phyloP scores from a whole-genome alignment of 2,113 vertebrate genomes.

The Oncorhynchus gorbuscha region DNA sequence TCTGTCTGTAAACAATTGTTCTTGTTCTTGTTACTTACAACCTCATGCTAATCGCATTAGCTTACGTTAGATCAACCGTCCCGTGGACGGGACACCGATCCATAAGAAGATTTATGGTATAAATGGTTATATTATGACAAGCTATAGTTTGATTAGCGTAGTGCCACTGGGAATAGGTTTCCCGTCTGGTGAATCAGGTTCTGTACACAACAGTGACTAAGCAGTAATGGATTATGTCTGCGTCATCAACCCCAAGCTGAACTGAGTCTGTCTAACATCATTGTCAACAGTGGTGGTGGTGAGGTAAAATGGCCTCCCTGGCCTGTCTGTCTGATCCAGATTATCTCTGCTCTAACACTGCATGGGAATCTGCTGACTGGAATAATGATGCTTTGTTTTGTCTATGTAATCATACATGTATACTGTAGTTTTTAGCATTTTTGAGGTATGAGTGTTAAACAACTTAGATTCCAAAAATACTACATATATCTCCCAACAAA shows the following conservation, averaged over 20 bases:
- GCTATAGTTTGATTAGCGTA: conserved; percentile 15
- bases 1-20: no score
- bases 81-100: no score
- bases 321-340: neutral
- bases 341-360: conserved; percentile 5
- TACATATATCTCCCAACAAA: conserved; percentile 6
- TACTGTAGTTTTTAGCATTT: conserved; percentile 19
- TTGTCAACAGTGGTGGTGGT: conserved; percentile 12
- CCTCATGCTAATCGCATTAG: no score
- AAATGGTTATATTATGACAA: conserved; percentile 11
- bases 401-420: neutral
- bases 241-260: neutral
- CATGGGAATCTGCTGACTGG: neutral
- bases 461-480: conserved; percentile 19
- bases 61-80: no score
- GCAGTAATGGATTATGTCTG: conserved; percentile 10
- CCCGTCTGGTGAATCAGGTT: conserved; percentile 41
- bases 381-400: neutral
- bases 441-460: neutral
- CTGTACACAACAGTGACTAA: conserved; percentile 40
- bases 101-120: neutral
- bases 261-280: neutral
- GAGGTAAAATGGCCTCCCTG: neutral
- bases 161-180: conserved; percentile 34
- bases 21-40: no score